These are phyloP conservation scores for Mandrillus leucophaeus DNA, from an alignment of 2,113 vertebrate genomes.

Conservation along the genomic window DNA sequence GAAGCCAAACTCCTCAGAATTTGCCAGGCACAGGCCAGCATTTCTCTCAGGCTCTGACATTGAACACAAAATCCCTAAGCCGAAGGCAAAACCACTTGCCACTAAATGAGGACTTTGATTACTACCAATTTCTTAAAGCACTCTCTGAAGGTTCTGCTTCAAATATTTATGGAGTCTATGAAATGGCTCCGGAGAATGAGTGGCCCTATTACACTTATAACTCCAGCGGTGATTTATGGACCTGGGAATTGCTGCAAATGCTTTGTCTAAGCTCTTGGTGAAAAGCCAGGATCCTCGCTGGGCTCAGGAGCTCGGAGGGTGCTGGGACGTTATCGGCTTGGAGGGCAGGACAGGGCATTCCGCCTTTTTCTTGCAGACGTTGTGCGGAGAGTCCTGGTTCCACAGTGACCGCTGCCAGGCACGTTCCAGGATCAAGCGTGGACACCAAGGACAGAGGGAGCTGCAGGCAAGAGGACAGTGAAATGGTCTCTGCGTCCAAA, in stretches of 20 bases:
- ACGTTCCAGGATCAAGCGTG: neutral
- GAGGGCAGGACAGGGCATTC: neutral
- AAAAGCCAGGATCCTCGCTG: constrained; percentile 81
- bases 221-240: constrained; percentile 45
- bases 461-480: neutral
- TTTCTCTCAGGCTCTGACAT: neutral
- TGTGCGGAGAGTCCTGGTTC: constrained; percentile 29
- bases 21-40: fast-evolving
- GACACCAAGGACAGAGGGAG: neutral
- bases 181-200: neutral
- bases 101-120: neutral
- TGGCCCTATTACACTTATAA: neutral
- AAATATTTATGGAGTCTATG: constrained; percentile 39
- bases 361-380: neutral
- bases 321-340: fast-evolving
- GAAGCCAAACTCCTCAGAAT: neutral
- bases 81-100: constrained; percentile 21
- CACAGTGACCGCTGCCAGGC: neutral
- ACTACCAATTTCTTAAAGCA: neutral
- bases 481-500: neutral
- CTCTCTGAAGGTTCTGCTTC: constrained; percentile 15
- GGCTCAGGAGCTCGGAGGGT: constrained; percentile 73
- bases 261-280: constrained; percentile 82
- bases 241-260: constrained; percentile 76
- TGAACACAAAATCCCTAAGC: neutral